Evolutionary conservation across 1,140 invertebrate genomes (phyloP).

Genomic region (Mizuhopecten yessoensis): DNA sequence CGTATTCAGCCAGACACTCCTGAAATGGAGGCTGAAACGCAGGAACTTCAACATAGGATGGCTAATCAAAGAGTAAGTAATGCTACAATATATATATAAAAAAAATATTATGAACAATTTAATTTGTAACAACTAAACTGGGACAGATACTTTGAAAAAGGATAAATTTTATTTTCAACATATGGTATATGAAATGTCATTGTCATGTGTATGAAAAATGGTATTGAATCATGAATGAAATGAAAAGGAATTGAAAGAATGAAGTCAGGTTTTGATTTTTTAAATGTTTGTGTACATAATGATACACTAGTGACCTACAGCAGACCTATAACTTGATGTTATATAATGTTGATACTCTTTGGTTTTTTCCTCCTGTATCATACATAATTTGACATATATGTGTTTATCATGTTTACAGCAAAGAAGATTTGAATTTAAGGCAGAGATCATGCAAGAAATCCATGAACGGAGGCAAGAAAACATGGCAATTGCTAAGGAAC

Average conservation of each 20-base stretch:
- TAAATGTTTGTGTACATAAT: too few relatives aligned
- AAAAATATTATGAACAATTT: neutral
- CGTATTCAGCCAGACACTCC: neutral
- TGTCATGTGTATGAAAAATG: too few relatives aligned
- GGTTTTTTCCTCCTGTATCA: neutral
- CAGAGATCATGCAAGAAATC: conserved; percentile 8
- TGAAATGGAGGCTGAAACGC: neutral
- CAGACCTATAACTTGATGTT: neutral
- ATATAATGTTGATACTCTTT: neutral
- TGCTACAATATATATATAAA: neutral
- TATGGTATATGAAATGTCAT: too few relatives aligned
- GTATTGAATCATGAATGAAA: neutral
- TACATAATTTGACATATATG: neutral
- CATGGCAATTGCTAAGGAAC: neutral
- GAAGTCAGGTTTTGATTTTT: neutral
- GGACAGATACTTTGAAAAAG: too few relatives aligned
- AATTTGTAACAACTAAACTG: too few relatives aligned
- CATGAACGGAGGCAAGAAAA: conserved; percentile 9
- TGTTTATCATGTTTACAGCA: neutral
- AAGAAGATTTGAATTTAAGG: conserved; percentile 24
- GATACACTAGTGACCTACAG: neutral
- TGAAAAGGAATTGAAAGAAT: neutral
- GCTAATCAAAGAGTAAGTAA: neutral
- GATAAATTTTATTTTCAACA: too few relatives aligned
- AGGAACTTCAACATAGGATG: neutral